These are phyloP conservation scores for Heteronetta atricapilla DNA, from an alignment of 2,113 vertebrate genomes.

Conservation along the genomic window DNA sequence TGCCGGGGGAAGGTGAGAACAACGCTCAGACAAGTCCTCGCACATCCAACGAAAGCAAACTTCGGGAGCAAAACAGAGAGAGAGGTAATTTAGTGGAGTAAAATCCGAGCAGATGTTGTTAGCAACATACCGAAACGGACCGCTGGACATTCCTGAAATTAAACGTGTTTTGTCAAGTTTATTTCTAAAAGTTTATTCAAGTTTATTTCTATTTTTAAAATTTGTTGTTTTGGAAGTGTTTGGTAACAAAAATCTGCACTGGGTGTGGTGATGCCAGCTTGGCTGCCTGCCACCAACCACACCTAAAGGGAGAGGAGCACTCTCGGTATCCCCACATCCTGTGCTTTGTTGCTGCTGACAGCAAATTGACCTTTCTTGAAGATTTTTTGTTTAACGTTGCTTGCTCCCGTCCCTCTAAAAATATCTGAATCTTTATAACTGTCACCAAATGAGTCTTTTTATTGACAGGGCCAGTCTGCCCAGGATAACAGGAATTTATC, in stretches of 20 bases:
- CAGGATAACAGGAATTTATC: neutral
- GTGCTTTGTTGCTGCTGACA: neutral
- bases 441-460: neutral
- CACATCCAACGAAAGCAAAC: neutral
- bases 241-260: neutral
- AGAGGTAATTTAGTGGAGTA: neutral
- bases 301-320: neutral
- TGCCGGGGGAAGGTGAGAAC: neutral
- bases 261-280: neutral
- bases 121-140: neutral
- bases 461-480: neutral
- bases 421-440: neutral
- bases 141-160: neutral
- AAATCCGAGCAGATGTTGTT: neutral
- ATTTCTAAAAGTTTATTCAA: neutral
- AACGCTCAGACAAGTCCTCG: neutral
- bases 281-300: neutral
- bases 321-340: constrained; percentile 6
- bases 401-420: neutral
- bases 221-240: neutral
- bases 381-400: neutral
- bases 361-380: neutral
- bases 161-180: neutral
- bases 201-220: neutral
- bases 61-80: neutral